Conservation (phyloP, 1,140 invertebrate species). For the Protaetia brevitarsis region DNA sequence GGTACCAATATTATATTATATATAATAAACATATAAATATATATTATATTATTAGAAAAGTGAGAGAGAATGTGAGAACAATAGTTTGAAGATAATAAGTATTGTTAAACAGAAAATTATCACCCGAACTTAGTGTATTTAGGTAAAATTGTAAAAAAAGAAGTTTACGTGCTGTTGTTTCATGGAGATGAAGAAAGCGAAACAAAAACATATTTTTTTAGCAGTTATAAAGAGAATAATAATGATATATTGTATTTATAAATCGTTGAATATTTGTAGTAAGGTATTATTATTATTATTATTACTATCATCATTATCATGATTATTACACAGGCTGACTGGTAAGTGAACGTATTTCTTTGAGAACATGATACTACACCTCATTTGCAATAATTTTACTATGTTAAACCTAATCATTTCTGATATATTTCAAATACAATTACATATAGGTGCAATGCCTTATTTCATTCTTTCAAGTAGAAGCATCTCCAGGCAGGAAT, state of each 20-base stretch:
- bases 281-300: neutral
- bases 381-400: too few relatives aligned
- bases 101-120: conserved; percentile 1
- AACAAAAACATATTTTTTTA: conserved; percentile 18
- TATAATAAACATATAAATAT: neutral
- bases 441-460: too few relatives aligned
- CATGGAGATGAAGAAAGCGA: neutral
- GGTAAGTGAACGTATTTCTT: too few relatives aligned
- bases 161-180: conserved; percentile 9
- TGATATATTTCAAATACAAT: too few relatives aligned
- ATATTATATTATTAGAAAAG: neutral
- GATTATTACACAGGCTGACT: too few relatives aligned
- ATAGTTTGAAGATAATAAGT: neutral
- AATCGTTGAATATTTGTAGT: conserved; percentile 23
- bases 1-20: conserved; percentile 15
- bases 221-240: conserved; percentile 13
- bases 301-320: too few relatives aligned
- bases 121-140: neutral
- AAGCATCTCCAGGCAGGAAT: too few relatives aligned
- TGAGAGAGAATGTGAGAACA: neutral
- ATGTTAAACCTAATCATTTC: too few relatives aligned
- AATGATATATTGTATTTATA: conserved; percentile 24
- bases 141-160: conserved; percentile 1
- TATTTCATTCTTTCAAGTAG: too few relatives aligned
- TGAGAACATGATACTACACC: too few relatives aligned